Evolutionary conservation across 2,888 invertebrate species (phyloP).

Genomic region (Orthosia incerta): DNA sequence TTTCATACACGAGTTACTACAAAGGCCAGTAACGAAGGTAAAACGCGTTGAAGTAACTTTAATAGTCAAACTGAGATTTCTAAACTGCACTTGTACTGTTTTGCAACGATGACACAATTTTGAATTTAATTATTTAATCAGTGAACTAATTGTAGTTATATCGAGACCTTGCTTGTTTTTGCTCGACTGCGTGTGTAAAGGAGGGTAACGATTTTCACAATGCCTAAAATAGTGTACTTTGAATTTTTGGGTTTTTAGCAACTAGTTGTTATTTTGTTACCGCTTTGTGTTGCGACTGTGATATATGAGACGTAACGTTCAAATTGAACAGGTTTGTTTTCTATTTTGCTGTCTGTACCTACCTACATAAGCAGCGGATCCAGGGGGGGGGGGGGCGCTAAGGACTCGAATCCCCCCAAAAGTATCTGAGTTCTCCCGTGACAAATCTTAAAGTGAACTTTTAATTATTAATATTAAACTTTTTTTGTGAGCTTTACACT

Average conservation of each 20-base stretch:
- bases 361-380: too few relatives aligned
- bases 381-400: too few relatives aligned
- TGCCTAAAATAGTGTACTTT: slow-evolving; percentile 42
- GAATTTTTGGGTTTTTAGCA: slow-evolving; percentile 31
- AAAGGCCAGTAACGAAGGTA: slow-evolving; percentile 81
- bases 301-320: slow-evolving; percentile 54
- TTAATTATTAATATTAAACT: too few relatives aligned
- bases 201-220: slow-evolving; percentile 61
- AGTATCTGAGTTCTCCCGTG: too few relatives aligned
- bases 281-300: slow-evolving; percentile 37
- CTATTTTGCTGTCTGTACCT: slow-evolving; percentile 27
- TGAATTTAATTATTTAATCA: slow-evolving; percentile 67
- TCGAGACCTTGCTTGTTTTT: slow-evolving; percentile 65
- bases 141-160: slow-evolving; percentile 63
- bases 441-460: too few relatives aligned
- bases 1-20: slow-evolving; percentile 79
- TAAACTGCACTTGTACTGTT: slow-evolving; percentile 66
- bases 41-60: slow-evolving; percentile 70
- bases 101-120: slow-evolving; percentile 67
- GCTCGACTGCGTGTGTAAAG: slow-evolving; percentile 59
- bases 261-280: slow-evolving; percentile 26
- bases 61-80: slow-evolving; percentile 64
- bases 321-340: slow-evolving; percentile 48
- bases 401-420: too few relatives aligned
- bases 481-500: too few relatives aligned